Evolutionary conservation across 1,140 invertebrate species (phyloP), one percentile per base, ranked within the genome.

Genomic region (Amyelois transitella): DNA sequence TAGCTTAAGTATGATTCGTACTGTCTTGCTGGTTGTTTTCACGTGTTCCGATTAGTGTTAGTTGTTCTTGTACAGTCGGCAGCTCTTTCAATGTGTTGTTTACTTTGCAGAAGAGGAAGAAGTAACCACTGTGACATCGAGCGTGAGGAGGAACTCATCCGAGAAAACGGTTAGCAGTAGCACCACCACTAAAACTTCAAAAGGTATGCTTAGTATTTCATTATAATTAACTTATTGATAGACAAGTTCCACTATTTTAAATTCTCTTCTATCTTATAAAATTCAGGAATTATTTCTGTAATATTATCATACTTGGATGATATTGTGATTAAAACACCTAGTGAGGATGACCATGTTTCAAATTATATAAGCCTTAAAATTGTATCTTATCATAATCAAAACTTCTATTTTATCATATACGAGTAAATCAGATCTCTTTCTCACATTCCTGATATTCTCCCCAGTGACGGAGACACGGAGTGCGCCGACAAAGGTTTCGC

Each of bases 401-500:
- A n/a, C n/a, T n/a, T n/a, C n/a, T n/a, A n/a, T n/a, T n/a, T n/a
- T n/a, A n/a, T n/a, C n/a, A n/a, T n/a, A n/a, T n/a, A n/a, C n/a
- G n/a, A n/a, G n/a, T n/a, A n/a, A n/a, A n/a, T n/a, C n/a, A n/a
- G n/a, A n/a, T n/a, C n/a, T 24, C 4, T 24, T 24, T 5, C 8
- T 24, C 3, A 24, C 8, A 32, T 10, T 32, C 6, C 3, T 6
- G 12, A 32, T 32, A n/a, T 38, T 5, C 6, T 38, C 25, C 17
- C 10, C 88, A 94, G 93, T 92, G 73, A 91, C 90, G 67, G 92
- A 92, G 69, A 90, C 88, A 69, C 87, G 86, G 77, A 86, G 81
- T 90, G 90, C 89, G 72, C 70, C 89, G 56, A 94, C 94, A 82
- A 91, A 93, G 56, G 91, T 94, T 72, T 96, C 95, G 69, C 94